phyloP scores from a whole-genome alignment of 2,797 vertebrate species.

The Aphelocoma californica region DNA sequence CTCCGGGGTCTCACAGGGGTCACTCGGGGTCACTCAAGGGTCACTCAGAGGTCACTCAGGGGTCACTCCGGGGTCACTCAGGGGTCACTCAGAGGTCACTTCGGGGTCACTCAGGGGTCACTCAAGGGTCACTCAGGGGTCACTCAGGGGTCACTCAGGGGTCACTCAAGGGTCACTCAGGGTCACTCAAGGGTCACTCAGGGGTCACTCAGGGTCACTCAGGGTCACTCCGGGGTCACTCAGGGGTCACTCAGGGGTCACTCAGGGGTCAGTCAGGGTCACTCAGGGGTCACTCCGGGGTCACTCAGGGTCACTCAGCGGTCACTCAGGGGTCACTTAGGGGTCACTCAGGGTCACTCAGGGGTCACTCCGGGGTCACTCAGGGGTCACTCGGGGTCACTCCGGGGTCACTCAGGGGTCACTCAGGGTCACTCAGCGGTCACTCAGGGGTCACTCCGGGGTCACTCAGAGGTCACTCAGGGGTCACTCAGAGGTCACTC shows the following conservation, averaged over 20 bases:
- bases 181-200: too few relatives aligned
- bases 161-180: neutral
- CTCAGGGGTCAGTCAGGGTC: too few relatives aligned
- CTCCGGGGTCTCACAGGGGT: too few relatives aligned
- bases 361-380: neutral
- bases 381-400: neutral
- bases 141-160: too few relatives aligned
- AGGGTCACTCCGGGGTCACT: neutral
- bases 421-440: neutral
- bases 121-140: neutral
- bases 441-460: neutral
- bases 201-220: neutral
- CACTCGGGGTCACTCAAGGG: too few relatives aligned
- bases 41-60: too few relatives aligned
- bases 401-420: neutral
- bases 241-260: fast-evolving
- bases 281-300: neutral
- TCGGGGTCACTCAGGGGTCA: neutral
- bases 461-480: neutral
- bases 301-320: neutral
- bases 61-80: too few relatives aligned
- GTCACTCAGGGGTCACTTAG: neutral
- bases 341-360: fast-evolving
- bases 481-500: neutral
- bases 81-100: too few relatives aligned